A percentile compares a stretch with the other conserved stretches of the same genome.
Evolutionary conservation across 2,113 vertebrate species (phyloP).

Genomic region (Elanus axillaris): DNA sequence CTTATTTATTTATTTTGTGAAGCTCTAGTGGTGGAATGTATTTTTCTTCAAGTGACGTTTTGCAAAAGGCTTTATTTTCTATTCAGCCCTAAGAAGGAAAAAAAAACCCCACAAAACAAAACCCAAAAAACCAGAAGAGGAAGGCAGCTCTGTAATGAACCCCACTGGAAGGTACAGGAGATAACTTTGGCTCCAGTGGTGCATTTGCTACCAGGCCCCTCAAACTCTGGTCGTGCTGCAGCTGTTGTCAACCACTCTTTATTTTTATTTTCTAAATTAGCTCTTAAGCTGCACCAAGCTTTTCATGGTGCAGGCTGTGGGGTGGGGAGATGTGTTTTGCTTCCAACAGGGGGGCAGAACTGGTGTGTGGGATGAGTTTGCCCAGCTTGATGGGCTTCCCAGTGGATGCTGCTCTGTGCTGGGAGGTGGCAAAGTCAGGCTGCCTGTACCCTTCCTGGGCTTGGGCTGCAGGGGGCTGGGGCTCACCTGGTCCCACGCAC

Average conservation of each 20-base stretch:
- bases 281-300: background rate
- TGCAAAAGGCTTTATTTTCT: conserved; percentile 59
- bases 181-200: background rate
- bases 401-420: background rate
- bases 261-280: background rate
- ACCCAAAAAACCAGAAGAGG: background rate
- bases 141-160: background rate
- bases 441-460: too few species aligned
- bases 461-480: background rate
- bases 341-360: background rate
- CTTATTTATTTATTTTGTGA: conserved; percentile 43
- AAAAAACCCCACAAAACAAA: too few species aligned
- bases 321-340: background rate
- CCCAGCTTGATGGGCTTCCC: fast-evolving
- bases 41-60: conserved; percentile 27
- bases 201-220: background rate
- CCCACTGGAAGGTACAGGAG: background rate
- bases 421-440: background rate
- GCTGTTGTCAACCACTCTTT: background rate
- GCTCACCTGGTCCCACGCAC: background rate
- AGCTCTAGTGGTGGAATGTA: conserved; percentile 37
- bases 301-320: background rate
- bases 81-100: background rate
- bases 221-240: background rate
- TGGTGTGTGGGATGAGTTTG: background rate